These are phyloP conservation scores for Metopia argyrocephala DNA, from an alignment of 2,888 invertebrate genomes.

Conservation along the genomic window DNA sequence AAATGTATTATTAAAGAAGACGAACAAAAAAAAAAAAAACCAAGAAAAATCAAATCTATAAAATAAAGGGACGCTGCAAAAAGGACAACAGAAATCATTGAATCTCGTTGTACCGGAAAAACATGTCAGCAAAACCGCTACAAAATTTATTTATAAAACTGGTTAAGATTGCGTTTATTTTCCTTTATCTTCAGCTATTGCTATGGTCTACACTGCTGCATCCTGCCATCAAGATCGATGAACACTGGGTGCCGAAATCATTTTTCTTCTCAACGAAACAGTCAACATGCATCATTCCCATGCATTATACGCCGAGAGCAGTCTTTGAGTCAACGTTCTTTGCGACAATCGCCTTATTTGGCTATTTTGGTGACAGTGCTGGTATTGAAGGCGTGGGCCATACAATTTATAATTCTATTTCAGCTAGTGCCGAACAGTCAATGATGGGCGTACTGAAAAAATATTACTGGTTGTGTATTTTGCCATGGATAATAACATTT, in stretches of 20 bases:
- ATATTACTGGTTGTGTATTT: conserved; percentile 67
- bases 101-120: conserved; percentile 52
- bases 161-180: conserved; percentile 52
- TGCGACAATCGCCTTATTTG: conserved; percentile 66
- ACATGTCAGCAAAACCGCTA: conserved; percentile 59
- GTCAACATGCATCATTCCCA: conserved; percentile 62
- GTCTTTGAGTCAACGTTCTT: conserved; percentile 66
- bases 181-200: conserved; percentile 65
- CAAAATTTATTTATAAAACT: conserved; percentile 56
- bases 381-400: conserved; percentile 45
- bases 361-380: conserved; percentile 63
- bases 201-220: conserved; percentile 65
- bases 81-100: conserved; percentile 31
- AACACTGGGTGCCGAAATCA: conserved; percentile 65
- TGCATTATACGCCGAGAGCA: conserved; percentile 54
- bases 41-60: neutral
- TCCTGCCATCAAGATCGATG: conserved; percentile 61
- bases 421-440: conserved; percentile 64
- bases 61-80: neutral
- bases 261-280: conserved; percentile 63
- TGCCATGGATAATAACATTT: conserved; percentile 69
- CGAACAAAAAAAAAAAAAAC: neutral
- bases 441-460: conserved; percentile 66
- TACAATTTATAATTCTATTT: conserved; percentile 55
- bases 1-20: too few relatives aligned